These are phyloP conservation scores for Rhadina sibilatrix DNA, from an alignment of 2,113 vertebrate genomes.

Conservation along the genomic window DNA sequence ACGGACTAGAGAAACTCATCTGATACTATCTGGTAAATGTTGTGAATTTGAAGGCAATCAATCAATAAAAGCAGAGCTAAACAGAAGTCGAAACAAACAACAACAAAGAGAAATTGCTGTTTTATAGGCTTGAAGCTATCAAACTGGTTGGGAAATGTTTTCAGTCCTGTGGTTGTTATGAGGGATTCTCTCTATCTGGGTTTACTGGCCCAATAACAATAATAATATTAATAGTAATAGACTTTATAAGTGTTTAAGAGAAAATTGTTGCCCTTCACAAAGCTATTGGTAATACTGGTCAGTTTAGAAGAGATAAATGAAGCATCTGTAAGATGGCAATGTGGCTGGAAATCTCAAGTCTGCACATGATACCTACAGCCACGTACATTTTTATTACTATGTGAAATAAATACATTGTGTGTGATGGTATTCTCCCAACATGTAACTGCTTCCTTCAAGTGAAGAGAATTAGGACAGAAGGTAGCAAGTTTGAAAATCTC, in stretches of 20 bases:
- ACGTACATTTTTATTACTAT: accelerated
- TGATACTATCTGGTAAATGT: background rate
- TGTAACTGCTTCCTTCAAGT: background rate
- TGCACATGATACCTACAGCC: background rate
- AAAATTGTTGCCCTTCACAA: background rate
- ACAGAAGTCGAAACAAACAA: background rate
- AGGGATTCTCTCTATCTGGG: background rate
- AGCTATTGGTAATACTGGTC: background rate
- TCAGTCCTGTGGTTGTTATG: background rate
- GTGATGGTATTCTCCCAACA: background rate
- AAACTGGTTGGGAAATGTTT: background rate
- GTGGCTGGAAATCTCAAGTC: background rate
- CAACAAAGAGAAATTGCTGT: background rate
- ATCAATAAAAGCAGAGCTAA: background rate
- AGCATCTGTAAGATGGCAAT: background rate
- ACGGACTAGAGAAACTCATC: background rate
- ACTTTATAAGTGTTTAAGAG: background rate
- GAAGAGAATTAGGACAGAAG: background rate
- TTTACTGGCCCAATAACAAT: background rate
- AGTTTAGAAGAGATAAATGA: background rate
- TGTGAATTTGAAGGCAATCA: background rate
- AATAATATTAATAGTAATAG: background rate
- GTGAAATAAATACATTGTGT: background rate
- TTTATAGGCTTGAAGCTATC: background rate
- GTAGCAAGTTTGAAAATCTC: background rate